These are phyloP conservation scores for Camponotus floridanus DNA, from an alignment of 1,140 invertebrate species.

Conservation along the genomic window DNA sequence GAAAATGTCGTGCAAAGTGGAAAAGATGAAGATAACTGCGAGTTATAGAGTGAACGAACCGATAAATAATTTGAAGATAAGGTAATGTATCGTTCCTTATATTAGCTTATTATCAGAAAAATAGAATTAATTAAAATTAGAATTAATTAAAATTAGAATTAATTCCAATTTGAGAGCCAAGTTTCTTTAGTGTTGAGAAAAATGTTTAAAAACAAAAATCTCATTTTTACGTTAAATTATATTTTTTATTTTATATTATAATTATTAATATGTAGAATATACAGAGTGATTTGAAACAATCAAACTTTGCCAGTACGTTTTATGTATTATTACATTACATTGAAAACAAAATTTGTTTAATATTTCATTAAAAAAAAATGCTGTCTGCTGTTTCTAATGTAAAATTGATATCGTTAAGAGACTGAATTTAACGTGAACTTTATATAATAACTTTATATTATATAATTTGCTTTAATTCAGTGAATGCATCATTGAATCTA, in stretches of 20 bases:
- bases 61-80: conserved; percentile 85
- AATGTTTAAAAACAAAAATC: not conserved
- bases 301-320: no score
- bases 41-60: conserved; percentile 85
- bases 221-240: not conserved
- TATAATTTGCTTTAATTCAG: no score
- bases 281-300: no score
- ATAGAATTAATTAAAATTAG: no score
- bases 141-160: conserved; percentile 2
- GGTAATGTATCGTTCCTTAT: conserved; percentile 71
- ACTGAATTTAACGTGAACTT: no score
- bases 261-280: not conserved
- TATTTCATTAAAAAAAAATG: no score
- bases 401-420: no score
- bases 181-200: not conserved
- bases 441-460: no score
- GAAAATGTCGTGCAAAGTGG: conserved; percentile 53
- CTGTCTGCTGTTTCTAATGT: no score
- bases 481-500: no score
- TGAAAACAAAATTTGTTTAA: no score
- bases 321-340: no score
- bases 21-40: conserved; percentile 81
- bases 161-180: not conserved
- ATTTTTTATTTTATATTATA: not conserved
- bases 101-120: not conserved